Conservation (phyloP, 2,888 invertebrate species). For the Pecten maximus region DNA sequence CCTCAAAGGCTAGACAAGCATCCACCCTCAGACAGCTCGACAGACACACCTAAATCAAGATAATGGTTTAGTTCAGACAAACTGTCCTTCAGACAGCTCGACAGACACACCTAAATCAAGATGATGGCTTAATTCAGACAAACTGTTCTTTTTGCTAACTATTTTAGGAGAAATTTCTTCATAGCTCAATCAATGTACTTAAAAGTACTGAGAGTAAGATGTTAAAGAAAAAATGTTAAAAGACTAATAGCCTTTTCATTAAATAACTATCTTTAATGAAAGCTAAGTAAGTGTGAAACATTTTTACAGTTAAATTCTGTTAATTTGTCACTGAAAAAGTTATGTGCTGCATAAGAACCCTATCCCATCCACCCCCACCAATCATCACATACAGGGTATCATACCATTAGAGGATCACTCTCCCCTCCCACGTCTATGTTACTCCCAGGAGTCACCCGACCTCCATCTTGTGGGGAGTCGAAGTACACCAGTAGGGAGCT, state of each 20-base stretch:
- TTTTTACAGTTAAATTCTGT: too few species aligned
- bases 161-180: not conserved
- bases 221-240: slow-evolving; percentile 26
- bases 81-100: slow-evolving; percentile 71
- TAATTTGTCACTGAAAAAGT: slow-evolving; percentile 37
- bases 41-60: slow-evolving; percentile 72
- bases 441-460: slow-evolving; percentile 57
- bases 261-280: too few species aligned
- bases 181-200: too few species aligned
- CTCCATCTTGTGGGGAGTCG: slow-evolving; percentile 59
- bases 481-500: slow-evolving; percentile 59
- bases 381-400: not conserved
- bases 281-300: too few species aligned
- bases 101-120: slow-evolving; percentile 72
- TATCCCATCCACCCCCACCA: too few species aligned
- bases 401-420: slow-evolving; percentile 67
- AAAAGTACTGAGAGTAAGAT: too few species aligned
- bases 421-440: slow-evolving; percentile 56
- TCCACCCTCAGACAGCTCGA: slow-evolving; percentile 69
- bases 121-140: not conserved
- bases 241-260: too few species aligned
- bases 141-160: too few species aligned
- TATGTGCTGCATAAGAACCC: not conserved
- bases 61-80: not conserved
- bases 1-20: slow-evolving; percentile 72